phyloP scores from a whole-genome alignment of 2,113 vertebrate genomes.

The Dolichallabes microphthalmus region DNA sequence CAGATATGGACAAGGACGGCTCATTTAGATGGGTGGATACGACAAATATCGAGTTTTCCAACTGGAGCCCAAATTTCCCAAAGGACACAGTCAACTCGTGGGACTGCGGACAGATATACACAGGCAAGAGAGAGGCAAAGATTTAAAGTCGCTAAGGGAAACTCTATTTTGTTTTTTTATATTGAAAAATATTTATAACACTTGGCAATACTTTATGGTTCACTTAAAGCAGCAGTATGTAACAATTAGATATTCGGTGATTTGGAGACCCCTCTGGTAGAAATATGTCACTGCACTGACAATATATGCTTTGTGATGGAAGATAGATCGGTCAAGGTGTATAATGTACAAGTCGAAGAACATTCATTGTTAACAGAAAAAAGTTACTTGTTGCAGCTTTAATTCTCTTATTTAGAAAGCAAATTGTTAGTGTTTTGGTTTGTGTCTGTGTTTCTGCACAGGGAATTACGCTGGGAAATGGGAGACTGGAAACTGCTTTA shows the following conservation, averaged over 20 bases:
- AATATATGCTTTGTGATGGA: background rate
- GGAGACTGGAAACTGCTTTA: slow-evolving; percentile 78
- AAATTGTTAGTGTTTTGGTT: background rate
- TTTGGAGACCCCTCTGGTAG: background rate
- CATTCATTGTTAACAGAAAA: background rate
- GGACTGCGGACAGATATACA: slow-evolving; percentile 79
- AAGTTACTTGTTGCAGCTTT: background rate
- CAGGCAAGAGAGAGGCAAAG: slow-evolving; percentile 61
- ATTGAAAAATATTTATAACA: background rate
- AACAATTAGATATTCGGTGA: background rate
- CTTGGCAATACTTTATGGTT: background rate
- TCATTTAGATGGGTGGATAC: slow-evolving; percentile 74
- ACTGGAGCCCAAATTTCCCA: slow-evolving; percentile 70
- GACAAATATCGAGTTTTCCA: slow-evolving; percentile 54
- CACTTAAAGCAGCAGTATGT: background rate
- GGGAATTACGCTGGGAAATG: slow-evolving; percentile 75
- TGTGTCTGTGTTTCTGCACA: slow-evolving; percentile 41
- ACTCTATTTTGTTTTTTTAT: background rate
- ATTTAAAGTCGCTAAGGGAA: background rate
- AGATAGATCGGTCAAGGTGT: background rate
- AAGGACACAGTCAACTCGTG: slow-evolving; percentile 62
- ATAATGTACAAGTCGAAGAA: background rate
- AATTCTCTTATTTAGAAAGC: background rate
- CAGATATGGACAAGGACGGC: slow-evolving; percentile 72
- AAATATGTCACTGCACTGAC: background rate